These are phyloP conservation scores for Acrossocheilus wenchowensis DNA, from an alignment of 2,797 vertebrate species.

Conservation along the genomic window DNA sequence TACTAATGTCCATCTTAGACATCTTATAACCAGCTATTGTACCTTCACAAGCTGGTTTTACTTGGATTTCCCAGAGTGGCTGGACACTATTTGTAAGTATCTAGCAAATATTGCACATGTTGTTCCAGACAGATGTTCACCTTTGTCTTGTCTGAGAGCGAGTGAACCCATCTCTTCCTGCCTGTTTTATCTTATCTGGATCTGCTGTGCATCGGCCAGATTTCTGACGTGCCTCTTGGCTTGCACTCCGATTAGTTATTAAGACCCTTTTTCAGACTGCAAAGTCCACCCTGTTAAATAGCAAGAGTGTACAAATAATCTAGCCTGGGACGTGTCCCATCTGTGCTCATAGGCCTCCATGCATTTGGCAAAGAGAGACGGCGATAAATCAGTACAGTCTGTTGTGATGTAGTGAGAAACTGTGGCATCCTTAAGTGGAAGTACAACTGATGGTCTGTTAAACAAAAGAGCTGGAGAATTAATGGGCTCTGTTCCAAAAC, in stretches of 20 bases:
- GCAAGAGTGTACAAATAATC: conserved; percentile 53
- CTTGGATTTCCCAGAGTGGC: background rate
- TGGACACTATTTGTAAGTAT: conserved; percentile 5
- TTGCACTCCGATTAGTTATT: conserved; percentile 36
- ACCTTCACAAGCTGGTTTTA: background rate
- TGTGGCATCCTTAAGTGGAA: conserved; percentile 34
- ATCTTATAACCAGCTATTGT: background rate
- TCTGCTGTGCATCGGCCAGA: background rate
- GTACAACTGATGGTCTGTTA: conserved; percentile 33
- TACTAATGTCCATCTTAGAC: background rate
- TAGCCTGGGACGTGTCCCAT: conserved; percentile 36
- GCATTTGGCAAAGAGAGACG: conserved; percentile 34
- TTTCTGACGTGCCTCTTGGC: conserved; percentile 40
- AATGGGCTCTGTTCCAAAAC: background rate
- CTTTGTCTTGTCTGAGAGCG: background rate
- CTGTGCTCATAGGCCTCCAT: conserved; percentile 49
- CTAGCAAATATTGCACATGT: background rate
- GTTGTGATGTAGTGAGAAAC: conserved; percentile 49
- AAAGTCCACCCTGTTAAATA: conserved; percentile 35
- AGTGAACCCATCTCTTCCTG: conserved; percentile 16
- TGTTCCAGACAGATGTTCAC: conserved; percentile 32
- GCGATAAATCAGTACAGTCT: conserved; percentile 47
- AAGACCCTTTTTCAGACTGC: conserved; percentile 26
- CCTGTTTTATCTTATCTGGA: conserved; percentile 36
- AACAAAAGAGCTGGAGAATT: conserved; percentile 26